Evolutionary conservation across 2,888 invertebrate genomes (phyloP).

Genomic region (Lithosia quadra): DNA sequence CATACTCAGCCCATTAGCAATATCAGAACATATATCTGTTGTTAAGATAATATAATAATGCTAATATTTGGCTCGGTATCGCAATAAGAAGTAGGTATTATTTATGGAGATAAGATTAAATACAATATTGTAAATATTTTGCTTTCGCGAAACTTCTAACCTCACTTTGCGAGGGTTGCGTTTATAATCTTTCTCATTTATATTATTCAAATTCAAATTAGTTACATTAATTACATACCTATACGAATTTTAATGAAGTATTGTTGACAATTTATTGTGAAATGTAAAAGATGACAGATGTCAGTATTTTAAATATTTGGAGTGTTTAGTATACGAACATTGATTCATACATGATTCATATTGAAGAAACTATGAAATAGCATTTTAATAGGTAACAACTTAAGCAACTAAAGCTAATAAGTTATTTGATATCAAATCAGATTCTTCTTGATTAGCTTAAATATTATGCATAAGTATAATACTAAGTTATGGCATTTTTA

Average conservation of each 20-base stretch:
- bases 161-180: not conserved
- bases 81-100: not conserved
- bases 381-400: too few species aligned
- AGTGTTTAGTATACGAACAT: not conserved
- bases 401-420: too few species aligned
- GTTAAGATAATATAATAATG: not conserved
- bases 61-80: not conserved
- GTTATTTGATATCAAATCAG: too few species aligned
- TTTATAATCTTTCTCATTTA: constrained; percentile 6
- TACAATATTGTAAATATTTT: not conserved
- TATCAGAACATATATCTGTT: not conserved
- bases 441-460: too few species aligned
- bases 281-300: not conserved
- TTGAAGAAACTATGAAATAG: too few species aligned
- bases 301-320: not conserved
- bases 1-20: not conserved
- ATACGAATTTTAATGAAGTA: not conserved
- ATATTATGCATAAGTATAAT: too few species aligned
- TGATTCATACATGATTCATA: too few species aligned
- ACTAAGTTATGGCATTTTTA: too few species aligned
- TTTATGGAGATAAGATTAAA: constrained; percentile 6
- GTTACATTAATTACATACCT: not conserved
- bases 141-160: constrained; percentile 11
- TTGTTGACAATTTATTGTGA: not conserved
- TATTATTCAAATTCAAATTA: not conserved